Evolutionary conservation across 2,888 invertebrate genomes (phyloP).

Genomic region (Drosophila prostipennis): DNA sequence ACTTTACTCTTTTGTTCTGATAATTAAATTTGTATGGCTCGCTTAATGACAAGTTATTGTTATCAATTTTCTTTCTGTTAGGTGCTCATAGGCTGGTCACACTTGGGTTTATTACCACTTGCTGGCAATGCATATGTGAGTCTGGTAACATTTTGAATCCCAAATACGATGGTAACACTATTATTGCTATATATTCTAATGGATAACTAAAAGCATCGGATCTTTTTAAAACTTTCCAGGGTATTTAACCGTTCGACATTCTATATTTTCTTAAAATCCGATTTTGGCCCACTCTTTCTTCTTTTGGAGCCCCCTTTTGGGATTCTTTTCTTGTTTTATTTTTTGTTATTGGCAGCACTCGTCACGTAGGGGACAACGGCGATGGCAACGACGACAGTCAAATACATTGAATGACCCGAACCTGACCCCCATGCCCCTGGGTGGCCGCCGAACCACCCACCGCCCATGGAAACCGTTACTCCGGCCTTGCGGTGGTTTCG

Average conservation of each 20-base stretch:
- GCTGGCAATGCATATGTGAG: neutral
- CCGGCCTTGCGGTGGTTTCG: slow-evolving; percentile 6
- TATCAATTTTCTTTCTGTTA: too few relatives aligned
- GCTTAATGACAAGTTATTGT: too few relatives aligned
- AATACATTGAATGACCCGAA: slow-evolving; percentile 51
- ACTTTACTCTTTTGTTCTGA: too few relatives aligned
- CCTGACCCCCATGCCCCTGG: slow-evolving; percentile 25
- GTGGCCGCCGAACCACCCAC: neutral
- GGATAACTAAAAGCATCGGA: too few relatives aligned
- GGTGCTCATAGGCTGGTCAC: neutral
- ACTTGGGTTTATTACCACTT: neutral
- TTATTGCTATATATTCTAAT: neutral
- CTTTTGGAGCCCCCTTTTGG: slow-evolving; percentile 5
- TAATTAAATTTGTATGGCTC: too few relatives aligned
- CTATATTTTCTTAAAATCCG: slow-evolving; percentile 4
- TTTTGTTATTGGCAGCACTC: slow-evolving; percentile 44
- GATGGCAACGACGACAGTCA: slow-evolving; percentile 40
- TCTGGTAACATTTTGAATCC: neutral
- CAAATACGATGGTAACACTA: too few relatives aligned
- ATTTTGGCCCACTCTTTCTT: slow-evolving; percentile 9
- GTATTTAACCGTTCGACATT: neutral
- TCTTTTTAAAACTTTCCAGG: neutral
- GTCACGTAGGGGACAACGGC: slow-evolving; percentile 48
- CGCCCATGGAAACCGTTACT: slow-evolving; percentile 1
- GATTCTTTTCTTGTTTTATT: slow-evolving; percentile 21